phyloP scores from a whole-genome alignment of 2,888 invertebrate genomes.

The Chaetogeoica ovagalla region DNA sequence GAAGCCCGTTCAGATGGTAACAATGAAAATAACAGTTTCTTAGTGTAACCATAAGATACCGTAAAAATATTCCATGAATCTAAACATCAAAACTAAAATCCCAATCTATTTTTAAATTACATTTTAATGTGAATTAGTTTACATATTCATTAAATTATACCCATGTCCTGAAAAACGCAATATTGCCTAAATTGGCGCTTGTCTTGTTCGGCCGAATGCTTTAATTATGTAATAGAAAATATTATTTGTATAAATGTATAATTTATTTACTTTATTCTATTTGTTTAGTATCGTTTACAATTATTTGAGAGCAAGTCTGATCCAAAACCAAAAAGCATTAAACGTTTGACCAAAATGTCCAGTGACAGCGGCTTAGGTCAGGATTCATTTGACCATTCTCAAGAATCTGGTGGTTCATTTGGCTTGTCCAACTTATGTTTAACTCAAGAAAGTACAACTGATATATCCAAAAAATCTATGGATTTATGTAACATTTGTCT shows the following conservation, averaged over 20 bases:
- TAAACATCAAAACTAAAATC: no score
- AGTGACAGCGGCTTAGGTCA: neutral
- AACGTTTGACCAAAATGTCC: neutral
- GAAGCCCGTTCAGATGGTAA: no score
- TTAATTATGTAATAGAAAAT: neutral
- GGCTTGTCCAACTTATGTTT: constrained; percentile 15
- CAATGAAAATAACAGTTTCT: no score
- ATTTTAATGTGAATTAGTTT: no score
- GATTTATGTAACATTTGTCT: constrained; percentile 55
- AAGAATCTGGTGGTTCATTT: constrained; percentile 34
- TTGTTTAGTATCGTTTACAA: constrained; percentile 27
- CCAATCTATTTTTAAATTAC: no score
- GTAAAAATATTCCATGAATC: no score
- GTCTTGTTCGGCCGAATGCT: no score
- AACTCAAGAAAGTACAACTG: constrained; percentile 7
- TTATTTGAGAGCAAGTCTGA: constrained; percentile 6
- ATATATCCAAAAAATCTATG: neutral
- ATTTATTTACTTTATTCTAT: constrained; percentile 6
- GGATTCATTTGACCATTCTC: no score
- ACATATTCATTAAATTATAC: no score
- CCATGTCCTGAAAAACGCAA: no score
- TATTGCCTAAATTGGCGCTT: no score
- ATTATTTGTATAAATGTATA: neutral
- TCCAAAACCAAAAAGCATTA: constrained; percentile 21
- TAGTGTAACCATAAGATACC: no score